Evolutionary conservation across 2,888 invertebrate species (phyloP), one percentile per base, ranked within the genome.

Genomic region (Rapana venosa): DNA sequence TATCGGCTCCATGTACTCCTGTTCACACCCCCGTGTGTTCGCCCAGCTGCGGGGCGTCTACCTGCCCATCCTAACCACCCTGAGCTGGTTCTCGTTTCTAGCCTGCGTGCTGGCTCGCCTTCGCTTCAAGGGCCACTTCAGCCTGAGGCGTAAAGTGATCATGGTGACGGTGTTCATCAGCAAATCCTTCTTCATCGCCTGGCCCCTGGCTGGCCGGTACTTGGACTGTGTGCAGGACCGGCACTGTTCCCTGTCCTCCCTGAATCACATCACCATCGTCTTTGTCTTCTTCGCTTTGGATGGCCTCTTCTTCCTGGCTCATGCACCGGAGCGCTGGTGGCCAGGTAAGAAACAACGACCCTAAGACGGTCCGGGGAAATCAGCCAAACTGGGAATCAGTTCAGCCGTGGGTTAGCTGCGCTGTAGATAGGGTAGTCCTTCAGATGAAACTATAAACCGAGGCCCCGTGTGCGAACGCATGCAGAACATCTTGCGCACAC

Each of bases 321-420:
- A 94, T 74, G 90, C 94, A 61, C 95, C 95, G 1, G 95, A 95
- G 84, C 91, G 91, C 35, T 88, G 92, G 58, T 92, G 87, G 74
- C 94, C 94, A 22, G 94, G 94, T 47, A 36, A 81, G 87, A 77
- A 5, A 74, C 22, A n/a, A n/a, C n/a, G 66, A 20, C 20, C 20
- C 66, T 20, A 15, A 15, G 20, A 61, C 20, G 20, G 13, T 61
- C 66, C 66, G 66, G n/a, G n/a, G n/a, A n/a, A n/a, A n/a, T n/a
- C n/a, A n/a, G n/a, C n/a, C n/a, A n/a, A n/a, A n/a, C n/a, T n/a
- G n/a, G n/a, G n/a, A n/a, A n/a, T n/a, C n/a, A n/a, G n/a, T n/a
- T n/a, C n/a, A n/a, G n/a, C n/a, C n/a, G n/a, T n/a, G n/a, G n/a
- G n/a, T n/a, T n/a, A n/a, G n/a, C n/a, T n/a, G n/a, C n/a, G n/a